Conservation (phyloP, 2,888 invertebrate species). For the Oscheius sp. region DNA sequence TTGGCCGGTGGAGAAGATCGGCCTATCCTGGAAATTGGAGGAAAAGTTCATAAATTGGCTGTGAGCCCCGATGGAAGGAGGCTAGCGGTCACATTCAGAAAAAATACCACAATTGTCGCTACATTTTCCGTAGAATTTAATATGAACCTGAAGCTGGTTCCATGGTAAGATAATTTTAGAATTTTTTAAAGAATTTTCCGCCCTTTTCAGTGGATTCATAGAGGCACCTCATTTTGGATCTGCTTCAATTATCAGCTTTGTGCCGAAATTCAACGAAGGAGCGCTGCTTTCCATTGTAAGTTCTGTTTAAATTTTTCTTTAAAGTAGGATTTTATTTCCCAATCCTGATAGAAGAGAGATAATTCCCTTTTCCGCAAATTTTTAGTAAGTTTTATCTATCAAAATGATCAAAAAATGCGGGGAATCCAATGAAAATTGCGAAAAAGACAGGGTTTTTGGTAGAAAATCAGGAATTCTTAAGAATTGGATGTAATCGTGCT, state of each 20-base stretch:
- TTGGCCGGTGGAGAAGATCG: conserved; percentile 13
- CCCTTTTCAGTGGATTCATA: conserved; percentile 18
- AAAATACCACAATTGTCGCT: conserved; percentile 12
- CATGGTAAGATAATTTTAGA: conserved; percentile 19
- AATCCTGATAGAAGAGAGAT: too few species aligned
- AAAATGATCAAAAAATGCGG: too few species aligned
- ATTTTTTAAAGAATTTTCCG: background rate
- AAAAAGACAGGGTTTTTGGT: too few species aligned
- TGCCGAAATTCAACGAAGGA: conserved; percentile 32
- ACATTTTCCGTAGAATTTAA: conserved; percentile 28
- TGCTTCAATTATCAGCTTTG: conserved; percentile 15
- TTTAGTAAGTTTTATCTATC: too few species aligned
- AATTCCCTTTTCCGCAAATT: too few species aligned
- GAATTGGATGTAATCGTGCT: too few species aligned
- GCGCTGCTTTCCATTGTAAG: conserved; percentile 26
- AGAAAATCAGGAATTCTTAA: too few species aligned
- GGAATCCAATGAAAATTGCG: too few species aligned
- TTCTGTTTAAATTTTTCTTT: background rate
- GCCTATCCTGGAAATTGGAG: conserved; percentile 26
- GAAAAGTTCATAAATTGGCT: conserved; percentile 9
- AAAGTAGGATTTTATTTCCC: too few species aligned
- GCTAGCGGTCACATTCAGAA: conserved; percentile 14
- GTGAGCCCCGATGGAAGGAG: conserved; percentile 34
- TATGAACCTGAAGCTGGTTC: conserved; percentile 1
- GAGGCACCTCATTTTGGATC: conserved; percentile 30